phyloP scores from a whole-genome alignment of 1,140 invertebrate genomes.

The Zaprionus davidi region DNA sequence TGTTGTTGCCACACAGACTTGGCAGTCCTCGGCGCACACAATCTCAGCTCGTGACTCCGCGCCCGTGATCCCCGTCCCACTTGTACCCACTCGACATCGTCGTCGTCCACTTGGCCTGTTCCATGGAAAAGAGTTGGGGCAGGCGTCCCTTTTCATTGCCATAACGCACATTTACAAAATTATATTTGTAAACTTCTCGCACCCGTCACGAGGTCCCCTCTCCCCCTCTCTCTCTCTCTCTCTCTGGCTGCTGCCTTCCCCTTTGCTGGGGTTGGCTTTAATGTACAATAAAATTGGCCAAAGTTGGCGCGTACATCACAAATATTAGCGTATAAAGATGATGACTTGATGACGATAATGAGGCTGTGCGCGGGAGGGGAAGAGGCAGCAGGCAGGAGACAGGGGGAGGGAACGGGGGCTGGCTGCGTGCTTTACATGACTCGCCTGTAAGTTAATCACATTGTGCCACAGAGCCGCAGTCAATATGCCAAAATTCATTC shows the following conservation, averaged over 20 bases:
- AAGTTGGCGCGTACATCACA: conserved; percentile 78
- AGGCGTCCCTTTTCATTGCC: conserved; percentile 60
- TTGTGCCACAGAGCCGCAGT: conserved; percentile 65
- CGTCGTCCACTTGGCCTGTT: conserved; percentile 23
- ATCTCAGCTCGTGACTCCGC: conserved; percentile 6
- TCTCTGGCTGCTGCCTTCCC: not conserved
- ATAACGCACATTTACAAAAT: conserved; percentile 80
- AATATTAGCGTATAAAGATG: conserved; percentile 81
- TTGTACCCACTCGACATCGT: not conserved
- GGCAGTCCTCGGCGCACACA: conserved; percentile 46
- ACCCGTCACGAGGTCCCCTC: conserved; percentile 15
- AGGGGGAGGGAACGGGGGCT: conserved; percentile 27
- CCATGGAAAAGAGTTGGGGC: conserved; percentile 62
- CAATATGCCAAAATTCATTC: conserved; percentile 75
- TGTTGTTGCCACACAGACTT: conserved; percentile 39
- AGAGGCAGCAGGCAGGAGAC: not conserved
- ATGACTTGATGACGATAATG: conserved; percentile 80
- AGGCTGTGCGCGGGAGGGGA: conserved; percentile 19
- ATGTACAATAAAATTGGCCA: conserved; percentile 78
- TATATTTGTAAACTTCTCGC: conserved; percentile 78
- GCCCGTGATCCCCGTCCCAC: not conserved
- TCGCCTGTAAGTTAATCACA: conserved; percentile 70
- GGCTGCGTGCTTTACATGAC: conserved; percentile 43
- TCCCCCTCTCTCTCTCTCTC: not conserved
- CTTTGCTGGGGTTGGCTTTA: conserved; percentile 50